A percentile compares a stretch with the other conserved stretches of the same genome.
Evolutionary conservation across 2,797 vertebrate species (phyloP).

Genomic region (Choloepus didactylus): DNA sequence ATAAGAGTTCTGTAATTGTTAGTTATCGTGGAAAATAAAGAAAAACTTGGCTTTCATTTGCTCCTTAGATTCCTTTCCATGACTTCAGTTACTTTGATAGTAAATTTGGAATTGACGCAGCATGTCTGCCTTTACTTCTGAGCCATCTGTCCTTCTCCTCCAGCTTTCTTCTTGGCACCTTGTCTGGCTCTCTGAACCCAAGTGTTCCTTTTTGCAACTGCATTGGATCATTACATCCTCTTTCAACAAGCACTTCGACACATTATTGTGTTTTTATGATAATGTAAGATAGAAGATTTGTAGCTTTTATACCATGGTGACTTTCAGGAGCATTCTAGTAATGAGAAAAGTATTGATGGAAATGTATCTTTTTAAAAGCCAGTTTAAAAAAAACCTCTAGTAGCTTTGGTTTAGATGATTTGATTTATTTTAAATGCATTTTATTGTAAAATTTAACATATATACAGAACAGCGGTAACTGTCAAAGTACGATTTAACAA

Average conservation of each 20-base stretch:
- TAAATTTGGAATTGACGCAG: not conserved
- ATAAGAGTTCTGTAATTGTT: not conserved
- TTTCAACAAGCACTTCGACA: not conserved
- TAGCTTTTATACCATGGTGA: not conserved
- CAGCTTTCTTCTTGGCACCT: not conserved
- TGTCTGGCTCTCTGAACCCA: not conserved
- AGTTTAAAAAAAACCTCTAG: not conserved
- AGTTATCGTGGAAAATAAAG: not conserved
- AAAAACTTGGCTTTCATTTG: not conserved
- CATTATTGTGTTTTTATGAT: not conserved
- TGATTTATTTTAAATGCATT: too few relatives aligned
- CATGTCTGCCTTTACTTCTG: not conserved
- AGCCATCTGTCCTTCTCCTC: not conserved
- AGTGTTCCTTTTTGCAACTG: not conserved
- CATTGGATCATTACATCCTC: not conserved
- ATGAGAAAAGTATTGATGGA: not conserved
- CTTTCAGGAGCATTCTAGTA: not conserved
- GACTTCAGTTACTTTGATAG: not conserved
- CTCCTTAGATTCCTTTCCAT: not conserved
- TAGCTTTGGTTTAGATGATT: not conserved
- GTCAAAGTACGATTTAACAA: too few relatives aligned
- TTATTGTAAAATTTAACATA: too few relatives aligned
- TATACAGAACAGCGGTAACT: too few relatives aligned
- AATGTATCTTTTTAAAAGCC: not conserved
- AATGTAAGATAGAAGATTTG: not conserved